Conservation (phyloP, 1,140 invertebrate species). For the Oryzaephilus surinamensis region DNA sequence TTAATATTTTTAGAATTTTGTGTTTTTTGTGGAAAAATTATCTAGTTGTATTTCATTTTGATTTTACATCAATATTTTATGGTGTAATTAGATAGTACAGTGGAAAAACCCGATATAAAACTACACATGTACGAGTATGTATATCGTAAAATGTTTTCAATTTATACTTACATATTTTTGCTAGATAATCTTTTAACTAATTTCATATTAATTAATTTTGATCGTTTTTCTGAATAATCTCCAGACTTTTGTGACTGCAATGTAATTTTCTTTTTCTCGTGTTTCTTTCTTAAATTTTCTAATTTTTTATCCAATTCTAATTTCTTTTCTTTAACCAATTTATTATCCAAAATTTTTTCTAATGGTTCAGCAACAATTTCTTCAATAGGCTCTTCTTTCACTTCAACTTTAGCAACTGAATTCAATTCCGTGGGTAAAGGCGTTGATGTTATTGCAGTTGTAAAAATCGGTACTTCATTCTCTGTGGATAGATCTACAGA, state of each 20-base stretch:
- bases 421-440: constrained; percentile 18
- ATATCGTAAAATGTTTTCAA: no score
- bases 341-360: constrained; percentile 69
- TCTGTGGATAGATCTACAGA: constrained; percentile 23
- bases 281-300: constrained; percentile 71
- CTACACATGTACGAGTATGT: no score
- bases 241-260: constrained; percentile 48
- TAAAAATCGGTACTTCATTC: constrained; percentile 12
- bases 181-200: constrained; percentile 68
- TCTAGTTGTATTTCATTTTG: no score
- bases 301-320: constrained; percentile 80
- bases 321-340: constrained; percentile 70
- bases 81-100: no score
- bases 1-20: no score
- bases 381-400: constrained; percentile 37
- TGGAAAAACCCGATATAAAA: no score
- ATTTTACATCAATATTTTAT: no score
- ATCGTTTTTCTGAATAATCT: constrained; percentile 49
- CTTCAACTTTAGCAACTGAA: constrained; percentile 20
- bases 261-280: constrained; percentile 66
- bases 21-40: no score
- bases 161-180: constrained; percentile 56
- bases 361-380: constrained; percentile 63
- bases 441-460: constrained; percentile 1
- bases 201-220: constrained; percentile 64